A percentile compares a stretch with the other conserved stretches of the same genome.
Evolutionary conservation across 1,140 invertebrate species (phyloP).

Genomic region (Bombyx mandarina): DNA sequence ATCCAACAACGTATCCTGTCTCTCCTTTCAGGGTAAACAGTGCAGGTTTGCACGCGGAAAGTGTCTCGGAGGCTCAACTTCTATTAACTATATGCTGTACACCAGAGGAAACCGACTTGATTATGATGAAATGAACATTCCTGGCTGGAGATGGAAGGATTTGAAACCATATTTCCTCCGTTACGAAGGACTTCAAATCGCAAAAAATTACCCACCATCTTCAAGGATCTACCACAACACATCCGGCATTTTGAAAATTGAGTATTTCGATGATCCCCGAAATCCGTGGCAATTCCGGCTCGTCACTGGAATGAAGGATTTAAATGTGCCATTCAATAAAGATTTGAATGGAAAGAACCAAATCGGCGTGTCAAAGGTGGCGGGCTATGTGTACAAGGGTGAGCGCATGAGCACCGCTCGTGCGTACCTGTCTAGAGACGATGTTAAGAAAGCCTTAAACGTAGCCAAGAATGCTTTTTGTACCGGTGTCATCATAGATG

Average conservation of each 20-base stretch:
- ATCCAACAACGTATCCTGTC: conserved; percentile 37
- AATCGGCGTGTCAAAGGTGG: conserved; percentile 63
- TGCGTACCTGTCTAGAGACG: conserved; percentile 23
- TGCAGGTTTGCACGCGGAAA: conserved; percentile 62
- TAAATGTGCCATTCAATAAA: conserved; percentile 38
- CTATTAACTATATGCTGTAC: conserved; percentile 87
- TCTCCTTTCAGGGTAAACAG: conserved; percentile 15
- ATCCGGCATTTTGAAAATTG: conserved; percentile 72
- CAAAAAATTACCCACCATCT: conserved; percentile 19
- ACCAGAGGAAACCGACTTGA: conserved; percentile 80
- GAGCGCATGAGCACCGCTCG: conserved; percentile 33
- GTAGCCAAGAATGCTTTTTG: conserved; percentile 79
- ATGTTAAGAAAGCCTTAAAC: conserved; percentile 76
- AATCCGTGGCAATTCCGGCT: conserved; percentile 65
- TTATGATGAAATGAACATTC: conserved; percentile 56
- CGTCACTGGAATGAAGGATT: conserved; percentile 65
- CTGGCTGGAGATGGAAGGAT: conserved; percentile 38
- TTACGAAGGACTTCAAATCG: conserved; percentile 33
- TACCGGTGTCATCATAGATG: conserved; percentile 80
- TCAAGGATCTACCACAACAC: conserved; percentile 68
- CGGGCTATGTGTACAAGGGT: conserved; percentile 30
- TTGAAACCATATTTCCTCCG: conserved; percentile 36
- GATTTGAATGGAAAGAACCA: conserved; percentile 72
- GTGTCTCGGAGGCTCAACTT: conserved; percentile 79
- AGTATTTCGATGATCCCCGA: conserved; percentile 72